These are phyloP conservation scores for Folsomia candida DNA, from an alignment of 2,888 invertebrate species.

Conservation along the genomic window DNA sequence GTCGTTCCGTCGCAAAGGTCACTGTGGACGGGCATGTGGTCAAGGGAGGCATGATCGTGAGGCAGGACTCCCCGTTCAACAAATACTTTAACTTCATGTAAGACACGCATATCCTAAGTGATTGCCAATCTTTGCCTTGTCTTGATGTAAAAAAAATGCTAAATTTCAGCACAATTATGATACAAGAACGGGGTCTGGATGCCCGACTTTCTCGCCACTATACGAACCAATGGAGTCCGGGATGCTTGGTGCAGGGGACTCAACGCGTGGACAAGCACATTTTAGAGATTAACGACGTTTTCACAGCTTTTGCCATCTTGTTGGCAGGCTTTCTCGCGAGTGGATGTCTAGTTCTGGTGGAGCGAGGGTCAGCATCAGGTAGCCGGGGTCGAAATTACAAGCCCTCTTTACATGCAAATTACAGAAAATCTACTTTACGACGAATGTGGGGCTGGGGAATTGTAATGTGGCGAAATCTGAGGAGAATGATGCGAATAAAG, in stretches of 20 bases:
- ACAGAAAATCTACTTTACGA: background rate
- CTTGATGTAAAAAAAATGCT: background rate
- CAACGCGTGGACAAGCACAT: background rate
- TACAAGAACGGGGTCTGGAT: constrained; percentile 7
- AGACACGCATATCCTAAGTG: background rate
- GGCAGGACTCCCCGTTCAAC: background rate
- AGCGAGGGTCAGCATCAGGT: background rate
- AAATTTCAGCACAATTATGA: background rate
- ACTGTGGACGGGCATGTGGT: background rate
- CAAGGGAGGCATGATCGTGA: constrained; percentile 2
- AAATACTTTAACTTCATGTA: constrained; percentile 6
- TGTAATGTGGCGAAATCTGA: background rate
- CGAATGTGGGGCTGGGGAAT: background rate
- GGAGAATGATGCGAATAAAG: no score
- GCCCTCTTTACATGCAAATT: no score
- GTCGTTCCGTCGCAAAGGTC: background rate
- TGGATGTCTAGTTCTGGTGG: background rate
- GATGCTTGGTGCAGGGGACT: background rate
- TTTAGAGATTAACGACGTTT: constrained; percentile 5
- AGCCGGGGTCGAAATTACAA: no score
- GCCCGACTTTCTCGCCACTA: constrained; percentile 3
- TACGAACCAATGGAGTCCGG: background rate
- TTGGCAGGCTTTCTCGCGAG: background rate
- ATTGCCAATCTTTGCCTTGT: no score
- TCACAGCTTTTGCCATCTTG: constrained; percentile 10